Percentiles rank a stretch among this genome's conserved stretches.
Evolutionary conservation across 2,113 vertebrate genomes (phyloP).

Genomic region (Pipra filicauda): DNA sequence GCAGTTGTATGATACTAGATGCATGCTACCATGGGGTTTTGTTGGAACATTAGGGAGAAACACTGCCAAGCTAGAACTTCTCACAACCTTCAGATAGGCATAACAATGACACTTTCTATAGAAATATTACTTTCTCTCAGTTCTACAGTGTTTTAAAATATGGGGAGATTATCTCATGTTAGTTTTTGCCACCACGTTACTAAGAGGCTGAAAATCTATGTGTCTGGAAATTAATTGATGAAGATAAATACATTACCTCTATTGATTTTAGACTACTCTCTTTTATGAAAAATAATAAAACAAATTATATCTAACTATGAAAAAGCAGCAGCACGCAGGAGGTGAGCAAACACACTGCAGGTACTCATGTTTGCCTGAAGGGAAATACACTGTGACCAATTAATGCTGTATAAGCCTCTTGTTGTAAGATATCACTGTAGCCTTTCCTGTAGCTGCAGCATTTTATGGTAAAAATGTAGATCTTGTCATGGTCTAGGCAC

Average conservation of each 20-base stretch:
- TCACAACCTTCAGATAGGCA: not conserved
- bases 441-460: not conserved
- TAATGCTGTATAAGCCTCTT: not conserved
- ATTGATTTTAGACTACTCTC: not conserved
- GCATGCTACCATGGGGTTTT: not conserved
- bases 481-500: not conserved
- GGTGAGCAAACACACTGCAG: not conserved
- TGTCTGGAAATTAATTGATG: not conserved
- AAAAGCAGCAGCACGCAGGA: not conserved
- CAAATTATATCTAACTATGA: not conserved
- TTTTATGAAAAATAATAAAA: slow-evolving; percentile 24
- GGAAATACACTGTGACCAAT: not conserved
- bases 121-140: not conserved
- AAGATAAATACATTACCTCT: not conserved
- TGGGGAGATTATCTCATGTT: not conserved
- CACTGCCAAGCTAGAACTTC: not conserved
- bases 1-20: not conserved
- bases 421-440: not conserved
- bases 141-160: not conserved
- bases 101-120: not conserved
- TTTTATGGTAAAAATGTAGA: not conserved
- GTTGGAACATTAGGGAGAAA: not conserved
- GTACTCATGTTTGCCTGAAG: not conserved
- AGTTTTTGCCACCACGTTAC: not conserved
- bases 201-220: not conserved